These are phyloP conservation scores for Diacarnus erythraeanus DNA, from an alignment of 37 sponge, comb jelly and placozoan species.

Conservation along the genomic window DNA sequence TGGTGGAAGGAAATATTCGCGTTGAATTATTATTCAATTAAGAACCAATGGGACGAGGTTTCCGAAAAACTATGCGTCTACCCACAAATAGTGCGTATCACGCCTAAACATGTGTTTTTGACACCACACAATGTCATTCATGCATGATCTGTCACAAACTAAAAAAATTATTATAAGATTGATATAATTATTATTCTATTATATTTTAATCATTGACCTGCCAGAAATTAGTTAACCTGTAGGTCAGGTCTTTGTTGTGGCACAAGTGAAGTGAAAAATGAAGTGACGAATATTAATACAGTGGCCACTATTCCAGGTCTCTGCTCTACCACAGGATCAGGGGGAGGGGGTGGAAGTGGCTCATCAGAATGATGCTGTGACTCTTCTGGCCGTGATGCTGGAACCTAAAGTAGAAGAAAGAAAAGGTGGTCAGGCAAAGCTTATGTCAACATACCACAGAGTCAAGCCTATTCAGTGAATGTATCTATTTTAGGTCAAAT, in stretches of 20 bases:
- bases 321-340: not conserved
- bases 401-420: not conserved
- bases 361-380: not conserved
- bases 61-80: no score
- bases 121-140: not conserved
- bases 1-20: no score
- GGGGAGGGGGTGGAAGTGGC: conserved; percentile 1
- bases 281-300: conserved; percentile 65
- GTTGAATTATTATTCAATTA: no score
- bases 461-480: no score
- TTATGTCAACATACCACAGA: no score
- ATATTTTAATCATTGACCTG: no score
- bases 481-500: no score
- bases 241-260: conserved; percentile 72
- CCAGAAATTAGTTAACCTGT: conserved; percentile 39
- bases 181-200: no score
- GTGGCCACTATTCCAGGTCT: conserved; percentile 58
- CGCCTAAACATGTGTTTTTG: not conserved
- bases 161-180: no score
- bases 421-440: not conserved
- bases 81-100: no score
- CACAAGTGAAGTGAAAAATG: conserved; percentile 82
- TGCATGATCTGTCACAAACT: not conserved
- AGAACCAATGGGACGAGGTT: no score
- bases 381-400: not conserved